Conservation (phyloP, 2,888 invertebrate genomes). For the Drosophila colorata region DNA sequence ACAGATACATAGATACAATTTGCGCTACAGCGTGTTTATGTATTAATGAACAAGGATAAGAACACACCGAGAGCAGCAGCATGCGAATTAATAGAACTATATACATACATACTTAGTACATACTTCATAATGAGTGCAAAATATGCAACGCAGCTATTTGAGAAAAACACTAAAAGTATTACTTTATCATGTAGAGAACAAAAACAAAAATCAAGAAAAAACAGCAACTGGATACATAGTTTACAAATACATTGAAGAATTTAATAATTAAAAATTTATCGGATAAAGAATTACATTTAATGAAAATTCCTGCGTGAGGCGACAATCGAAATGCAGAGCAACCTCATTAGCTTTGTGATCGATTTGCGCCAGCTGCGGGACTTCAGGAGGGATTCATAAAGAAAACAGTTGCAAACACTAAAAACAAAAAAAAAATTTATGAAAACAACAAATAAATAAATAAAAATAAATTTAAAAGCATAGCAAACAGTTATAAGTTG, state of each 20-base stretch:
- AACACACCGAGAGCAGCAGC: slow-evolving; percentile 73
- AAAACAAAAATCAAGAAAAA: slow-evolving; percentile 16
- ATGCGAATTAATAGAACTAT: slow-evolving; percentile 72
- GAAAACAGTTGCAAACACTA: slow-evolving; percentile 40
- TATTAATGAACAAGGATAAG: slow-evolving; percentile 57
- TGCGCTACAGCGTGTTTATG: slow-evolving; percentile 67
- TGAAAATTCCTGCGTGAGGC: slow-evolving; percentile 18
- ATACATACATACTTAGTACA: slow-evolving; percentile 47
- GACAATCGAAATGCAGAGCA: slow-evolving; percentile 25
- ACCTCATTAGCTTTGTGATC: slow-evolving; percentile 29
- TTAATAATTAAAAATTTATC: slow-evolving; percentile 59
- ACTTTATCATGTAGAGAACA: slow-evolving; percentile 74
- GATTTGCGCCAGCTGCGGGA: slow-evolving; percentile 17
- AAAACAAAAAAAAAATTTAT: slow-evolving; percentile 8
- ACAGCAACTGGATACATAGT: slow-evolving; percentile 63
- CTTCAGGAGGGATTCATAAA: slow-evolving; percentile 22
- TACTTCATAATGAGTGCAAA: slow-evolving; percentile 41
- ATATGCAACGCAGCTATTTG: slow-evolving; percentile 62
- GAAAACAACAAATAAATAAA: slow-evolving; percentile 13
- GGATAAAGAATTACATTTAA: slow-evolving; percentile 43
- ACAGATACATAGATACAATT: slow-evolving; percentile 67
- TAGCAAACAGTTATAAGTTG: slow-evolving; percentile 67
- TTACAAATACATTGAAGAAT: slow-evolving; percentile 66
- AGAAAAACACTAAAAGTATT: slow-evolving; percentile 68
- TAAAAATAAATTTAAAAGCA: slow-evolving; percentile 30